Conservation (phyloP, 2,797 vertebrate genomes). For the Hippopotamyrus pictus region DNA sequence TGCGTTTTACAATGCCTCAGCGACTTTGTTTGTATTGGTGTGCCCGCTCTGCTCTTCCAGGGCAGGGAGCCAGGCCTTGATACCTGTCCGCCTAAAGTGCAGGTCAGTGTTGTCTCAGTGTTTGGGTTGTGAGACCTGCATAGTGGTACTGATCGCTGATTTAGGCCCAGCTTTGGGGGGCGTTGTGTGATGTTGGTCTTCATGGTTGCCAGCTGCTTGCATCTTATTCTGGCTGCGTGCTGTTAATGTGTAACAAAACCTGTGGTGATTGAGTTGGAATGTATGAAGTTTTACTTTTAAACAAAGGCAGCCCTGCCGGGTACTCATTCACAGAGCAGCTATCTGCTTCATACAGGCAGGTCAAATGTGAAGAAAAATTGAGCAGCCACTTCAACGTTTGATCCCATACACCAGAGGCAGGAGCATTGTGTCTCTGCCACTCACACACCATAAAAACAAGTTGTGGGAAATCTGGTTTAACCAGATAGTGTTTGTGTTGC, state of each 20-base stretch:
- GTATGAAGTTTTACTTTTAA: not conserved
- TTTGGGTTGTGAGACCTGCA: constrained; percentile 18
- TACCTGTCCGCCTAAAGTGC: constrained; percentile 26
- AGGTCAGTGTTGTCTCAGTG: not conserved
- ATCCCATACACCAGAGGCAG: not conserved
- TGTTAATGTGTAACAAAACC: constrained; percentile 18
- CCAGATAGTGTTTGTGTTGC: not conserved
- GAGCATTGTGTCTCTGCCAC: not conserved
- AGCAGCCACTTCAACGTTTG: not conserved
- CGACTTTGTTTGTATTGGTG: constrained; percentile 5
- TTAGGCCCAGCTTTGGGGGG: not conserved
- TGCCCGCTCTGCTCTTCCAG: not conserved
- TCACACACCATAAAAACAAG: not conserved
- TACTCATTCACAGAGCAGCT: not conserved
- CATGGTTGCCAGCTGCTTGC: not conserved
- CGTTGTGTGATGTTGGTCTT: not conserved
- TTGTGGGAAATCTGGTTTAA: not conserved
- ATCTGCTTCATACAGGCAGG: not conserved
- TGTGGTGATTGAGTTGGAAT: not conserved
- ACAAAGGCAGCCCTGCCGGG: not conserved
- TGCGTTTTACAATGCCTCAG: not conserved
- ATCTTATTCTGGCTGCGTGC: constrained; percentile 15
- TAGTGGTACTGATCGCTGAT: not conserved
- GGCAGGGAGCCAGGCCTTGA: not conserved
- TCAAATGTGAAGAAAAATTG: not conserved